Base-by-base conservation (phyloP, 2,113 vertebrate genomes). In the Montifringilla adamsi region DNA sequence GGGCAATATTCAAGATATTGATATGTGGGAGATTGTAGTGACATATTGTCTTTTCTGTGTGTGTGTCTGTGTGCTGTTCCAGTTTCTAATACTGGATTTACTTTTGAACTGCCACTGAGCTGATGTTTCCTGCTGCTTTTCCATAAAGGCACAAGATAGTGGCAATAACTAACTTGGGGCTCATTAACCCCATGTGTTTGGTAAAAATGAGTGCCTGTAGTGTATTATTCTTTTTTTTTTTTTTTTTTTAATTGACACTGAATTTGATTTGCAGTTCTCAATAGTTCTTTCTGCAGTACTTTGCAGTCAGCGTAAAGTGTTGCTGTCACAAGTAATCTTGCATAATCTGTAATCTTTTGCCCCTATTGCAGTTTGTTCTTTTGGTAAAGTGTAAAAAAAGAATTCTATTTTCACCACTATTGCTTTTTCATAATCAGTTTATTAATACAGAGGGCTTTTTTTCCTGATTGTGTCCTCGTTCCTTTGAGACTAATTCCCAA, bases 291-390 rank as follows among this genome's bases (percentile, higher is more conserved):
- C 39, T 91, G 56, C 84, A 87, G 43, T 77, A 46, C 72, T 94
- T 60, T 86, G 76, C 87, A 96, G 84, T 67, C 63, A 89, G 59
- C 41, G 44, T 64, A 24, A 85, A 90, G 67, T 9, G 0, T 60
- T 92, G 58, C 58, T 92, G 62, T 76, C 58, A 33, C 49, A 53
- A 96, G 26, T 79, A 53, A 74, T 89, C 83, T 95, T 96, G 80
- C 80, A 52, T 66, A 83, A 94, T 92, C 88, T 86, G 12, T 76
- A 80, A 92, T 88, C 76, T 95, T 96, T 84, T 74, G 37, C 39
- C 50, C 37, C 72, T 68, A 11, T 77, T 86, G 33, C n/a, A 37
- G 22, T 69, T 93, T 88, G 22, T 70, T 64, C 28, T 63, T 76
- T 20, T 69, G 31, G 63, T 77, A 62, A 69, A 37, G 6, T 7